Evolutionary conservation across 92 coral and sea anemone species (phyloP).

Genomic region (Plumapathes pennacea): DNA sequence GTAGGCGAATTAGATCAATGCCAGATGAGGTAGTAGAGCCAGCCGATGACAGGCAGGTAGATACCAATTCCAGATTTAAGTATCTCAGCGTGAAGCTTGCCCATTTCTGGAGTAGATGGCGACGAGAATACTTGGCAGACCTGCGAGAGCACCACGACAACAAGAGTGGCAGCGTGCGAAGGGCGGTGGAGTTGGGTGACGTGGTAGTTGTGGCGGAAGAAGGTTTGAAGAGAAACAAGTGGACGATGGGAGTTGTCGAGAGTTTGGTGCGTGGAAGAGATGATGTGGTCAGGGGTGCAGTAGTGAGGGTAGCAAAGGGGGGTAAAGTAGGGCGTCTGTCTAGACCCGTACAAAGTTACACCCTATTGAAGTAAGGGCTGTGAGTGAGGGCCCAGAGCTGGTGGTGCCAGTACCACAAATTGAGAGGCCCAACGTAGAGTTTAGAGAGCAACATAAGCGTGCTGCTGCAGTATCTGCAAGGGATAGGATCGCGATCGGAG

Average conservation of each 20-base stretch:
- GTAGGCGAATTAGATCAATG: constrained; percentile 13
- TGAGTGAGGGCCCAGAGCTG: too few relatives aligned
- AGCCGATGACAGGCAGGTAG: constrained; percentile 7
- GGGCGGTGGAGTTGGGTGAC: constrained; percentile 44
- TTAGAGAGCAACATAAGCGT: too few relatives aligned
- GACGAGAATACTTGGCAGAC: constrained; percentile 41
- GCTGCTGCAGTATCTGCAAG: too few relatives aligned
- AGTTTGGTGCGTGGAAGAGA: constrained; percentile 29
- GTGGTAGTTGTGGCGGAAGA: constrained; percentile 39
- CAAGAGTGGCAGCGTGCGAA: constrained; percentile 1
- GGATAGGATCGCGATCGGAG: too few relatives aligned
- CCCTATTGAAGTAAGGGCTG: constrained; percentile 9
- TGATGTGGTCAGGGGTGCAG: constrained; percentile 25
- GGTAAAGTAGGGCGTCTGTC: constrained; percentile 11
- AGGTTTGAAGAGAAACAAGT: constrained; percentile 30
- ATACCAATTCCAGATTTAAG: constrained; percentile 21
- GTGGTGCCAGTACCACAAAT: too few relatives aligned
- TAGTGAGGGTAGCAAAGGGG: constrained; percentile 5
- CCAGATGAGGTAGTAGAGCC: constrained; percentile 10
- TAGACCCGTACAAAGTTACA: constrained; percentile 14
- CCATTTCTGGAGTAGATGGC: constrained; percentile 65
- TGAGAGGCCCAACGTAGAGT: too few relatives aligned
- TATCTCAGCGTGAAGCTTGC: constrained; percentile 9
- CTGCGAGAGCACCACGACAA: constrained; percentile 42
- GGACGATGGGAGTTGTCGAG: constrained; percentile 58